Percentiles rank a stretch among this genome's conserved stretches.
These are phyloP conservation scores for Dasypolia templi DNA, from an alignment of 2,888 invertebrate genomes.

Conservation along the genomic window DNA sequence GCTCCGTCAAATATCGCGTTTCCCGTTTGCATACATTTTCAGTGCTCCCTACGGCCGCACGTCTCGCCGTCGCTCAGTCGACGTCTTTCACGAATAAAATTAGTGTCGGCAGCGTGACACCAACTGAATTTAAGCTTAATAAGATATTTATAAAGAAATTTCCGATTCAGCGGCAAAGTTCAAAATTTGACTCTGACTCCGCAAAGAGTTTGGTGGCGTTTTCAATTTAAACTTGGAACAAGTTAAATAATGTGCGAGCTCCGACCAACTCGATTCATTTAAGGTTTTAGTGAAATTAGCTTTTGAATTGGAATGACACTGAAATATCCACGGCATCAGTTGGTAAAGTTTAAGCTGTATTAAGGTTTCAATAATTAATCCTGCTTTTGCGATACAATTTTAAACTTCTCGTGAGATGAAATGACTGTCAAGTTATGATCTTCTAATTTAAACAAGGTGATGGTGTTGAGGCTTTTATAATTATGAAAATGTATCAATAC, in stretches of 20 bases:
- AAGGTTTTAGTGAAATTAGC: slow-evolving; percentile 90
- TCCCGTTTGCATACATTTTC: slow-evolving; percentile 90
- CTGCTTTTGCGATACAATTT: slow-evolving; percentile 67
- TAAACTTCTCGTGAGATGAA: slow-evolving; percentile 37
- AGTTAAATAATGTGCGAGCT: slow-evolving; percentile 90
- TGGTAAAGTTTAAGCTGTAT: slow-evolving; percentile 74
- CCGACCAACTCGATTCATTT: slow-evolving; percentile 89
- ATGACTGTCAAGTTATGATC: slow-evolving; percentile 38
- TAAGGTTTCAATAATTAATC: slow-evolving; percentile 78
- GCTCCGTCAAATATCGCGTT: slow-evolving; percentile 88
- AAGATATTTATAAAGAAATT: slow-evolving; percentile 91
- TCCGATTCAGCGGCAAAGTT: slow-evolving; percentile 90
- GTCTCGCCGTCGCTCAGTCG: slow-evolving; percentile 76
- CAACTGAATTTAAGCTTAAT: slow-evolving; percentile 90
- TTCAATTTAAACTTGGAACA: slow-evolving; percentile 90
- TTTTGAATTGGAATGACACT: slow-evolving; percentile 88
- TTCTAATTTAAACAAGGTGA: slow-evolving; percentile 17
- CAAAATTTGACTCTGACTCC: slow-evolving; percentile 89
- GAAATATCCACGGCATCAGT: slow-evolving; percentile 82
- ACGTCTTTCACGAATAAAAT: slow-evolving; percentile 89
- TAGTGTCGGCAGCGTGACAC: slow-evolving; percentile 90
- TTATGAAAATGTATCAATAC: neutral
- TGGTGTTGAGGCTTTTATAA: slow-evolving; percentile 3
- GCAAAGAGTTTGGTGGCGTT: slow-evolving; percentile 89
- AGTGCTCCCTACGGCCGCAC: slow-evolving; percentile 73